Base-by-base conservation (phyloP, 2,113 vertebrate species). In the Pseudorasbora parva region DNA sequence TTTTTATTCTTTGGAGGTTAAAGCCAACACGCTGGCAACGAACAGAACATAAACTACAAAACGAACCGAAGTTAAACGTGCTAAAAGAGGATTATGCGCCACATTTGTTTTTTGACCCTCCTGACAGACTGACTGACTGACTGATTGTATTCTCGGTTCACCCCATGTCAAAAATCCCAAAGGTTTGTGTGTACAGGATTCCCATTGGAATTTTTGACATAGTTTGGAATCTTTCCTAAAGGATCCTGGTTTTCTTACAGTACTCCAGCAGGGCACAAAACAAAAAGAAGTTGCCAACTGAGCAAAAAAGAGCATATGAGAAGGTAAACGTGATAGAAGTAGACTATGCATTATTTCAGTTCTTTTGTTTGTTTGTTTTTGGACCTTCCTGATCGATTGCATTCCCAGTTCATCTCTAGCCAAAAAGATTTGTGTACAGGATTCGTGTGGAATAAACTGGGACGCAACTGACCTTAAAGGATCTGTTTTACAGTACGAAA, bases 1-100 rank as follows among this genome's bases (percentile, higher is more conserved):
- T 76, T 81, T 74, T 68, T 41, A 64, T 66, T 66, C 62, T 8
- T 25, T n/a, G 47, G 15, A 56, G 76, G 66, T 79, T 47, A 37
- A 37, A 45, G 43, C 10, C 45, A 21, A 21, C 21, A n/a, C 76
- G 41, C 37, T 37, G 33, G 37, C 37, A 37, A 78, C 64, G 82
- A 81, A 87, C 84, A 80, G n/a, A 14, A 25, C 69, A 51, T 74
- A 60, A 62, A 87, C 19, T 60, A 56, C 72, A 77, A 51, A 75
- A 80, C 41, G 30, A 76, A 23, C 27, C 59, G 86, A 84, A 81
- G 82, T 47, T 45, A 51, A 74, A 76, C 57, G 49, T 43, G 37
- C 60, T 59, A 23, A 59, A 71, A 77, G 60, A 77, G 78, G 71
- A 76, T 84, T 73, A 75, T 15, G 59, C 30, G 37, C 54, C 23